These are phyloP conservation scores for Venturia canescens DNA, from an alignment of 1,140 invertebrate species.

Conservation along the genomic window DNA sequence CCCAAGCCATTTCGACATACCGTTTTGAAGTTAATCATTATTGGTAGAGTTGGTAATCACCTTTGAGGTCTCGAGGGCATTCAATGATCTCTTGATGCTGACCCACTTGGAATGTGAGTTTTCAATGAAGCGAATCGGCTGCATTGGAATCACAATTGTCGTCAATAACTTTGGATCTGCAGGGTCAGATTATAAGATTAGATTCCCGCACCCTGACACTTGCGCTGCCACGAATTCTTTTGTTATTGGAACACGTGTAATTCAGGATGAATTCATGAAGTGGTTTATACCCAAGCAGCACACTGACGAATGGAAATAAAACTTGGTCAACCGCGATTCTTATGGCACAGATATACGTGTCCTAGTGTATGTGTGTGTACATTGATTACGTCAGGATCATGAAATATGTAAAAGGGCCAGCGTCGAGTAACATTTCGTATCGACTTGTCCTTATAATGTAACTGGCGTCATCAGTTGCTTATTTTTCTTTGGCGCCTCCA, in stretches of 20 bases:
- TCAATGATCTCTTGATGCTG: too few species aligned
- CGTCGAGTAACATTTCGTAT: constrained; percentile 1
- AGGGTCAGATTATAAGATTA: background rate
- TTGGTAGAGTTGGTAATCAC: too few species aligned
- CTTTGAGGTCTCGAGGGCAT: too few species aligned
- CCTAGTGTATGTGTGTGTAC: background rate
- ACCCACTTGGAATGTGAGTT: too few species aligned
- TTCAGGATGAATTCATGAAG: background rate
- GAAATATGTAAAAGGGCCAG: constrained; percentile 27
- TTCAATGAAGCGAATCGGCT: too few species aligned
- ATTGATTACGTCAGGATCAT: background rate
- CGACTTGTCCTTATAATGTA: constrained; percentile 27
- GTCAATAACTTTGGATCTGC: too few species aligned
- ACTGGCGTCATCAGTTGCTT: constrained; percentile 1
- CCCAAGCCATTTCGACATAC: too few species aligned
- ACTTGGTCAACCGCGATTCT: constrained; percentile 3
- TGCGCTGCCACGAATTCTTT: background rate
- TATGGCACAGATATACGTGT: background rate
- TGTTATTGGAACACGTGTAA: constrained; percentile 59
- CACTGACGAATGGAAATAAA: background rate
- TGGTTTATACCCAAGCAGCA: too few species aligned
- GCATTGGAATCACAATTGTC: too few species aligned
- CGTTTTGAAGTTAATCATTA: too few species aligned
- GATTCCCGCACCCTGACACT: background rate
- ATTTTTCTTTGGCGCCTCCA: background rate